phyloP scores from a whole-genome alignment of 2,113 vertebrate species.

The Semicossyphus pulcher region DNA sequence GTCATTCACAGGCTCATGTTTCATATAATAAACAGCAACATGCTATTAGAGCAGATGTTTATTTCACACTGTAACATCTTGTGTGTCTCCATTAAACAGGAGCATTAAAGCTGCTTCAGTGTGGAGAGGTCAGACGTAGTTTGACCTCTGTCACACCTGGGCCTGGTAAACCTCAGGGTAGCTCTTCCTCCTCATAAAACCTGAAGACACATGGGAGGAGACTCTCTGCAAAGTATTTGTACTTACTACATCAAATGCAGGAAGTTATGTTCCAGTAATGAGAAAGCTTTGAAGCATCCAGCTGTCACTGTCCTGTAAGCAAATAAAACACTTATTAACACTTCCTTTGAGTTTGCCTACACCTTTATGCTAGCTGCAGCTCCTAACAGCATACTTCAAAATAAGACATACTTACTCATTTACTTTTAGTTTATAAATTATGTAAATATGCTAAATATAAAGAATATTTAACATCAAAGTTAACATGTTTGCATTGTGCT shows the following conservation, averaged over 20 bases:
- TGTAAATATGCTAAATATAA: no score
- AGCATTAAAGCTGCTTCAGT: slow-evolving; percentile 41
- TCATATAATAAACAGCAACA: background rate
- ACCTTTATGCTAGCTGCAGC: no score
- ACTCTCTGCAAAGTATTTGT: slow-evolving; percentile 24
- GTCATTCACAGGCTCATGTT: background rate
- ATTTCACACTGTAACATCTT: slow-evolving; percentile 15
- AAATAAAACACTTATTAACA: slow-evolving; percentile 40
- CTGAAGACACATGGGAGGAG: background rate
- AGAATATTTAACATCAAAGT: no score
- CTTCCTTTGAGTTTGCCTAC: no score
- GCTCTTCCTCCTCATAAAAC: slow-evolving; percentile 34
- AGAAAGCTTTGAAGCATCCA: slow-evolving; percentile 44
- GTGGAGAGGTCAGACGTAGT: slow-evolving; percentile 19
- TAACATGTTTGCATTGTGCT: no score
- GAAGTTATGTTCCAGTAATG: slow-evolving; percentile 40
- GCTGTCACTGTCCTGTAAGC: slow-evolving; percentile 41
- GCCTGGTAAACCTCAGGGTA: slow-evolving; percentile 49
- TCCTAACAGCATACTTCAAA: no score
- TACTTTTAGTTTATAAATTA: no score
- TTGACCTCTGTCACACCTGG: slow-evolving; percentile 46
- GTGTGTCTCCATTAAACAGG: slow-evolving; percentile 29
- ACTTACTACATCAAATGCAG: slow-evolving; percentile 20
- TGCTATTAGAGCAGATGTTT: slow-evolving; percentile 24
- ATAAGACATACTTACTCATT: no score